These are phyloP conservation scores for Drosophila subobscura DNA, from an alignment of 1,140 invertebrate genomes.

Conservation along the genomic window DNA sequence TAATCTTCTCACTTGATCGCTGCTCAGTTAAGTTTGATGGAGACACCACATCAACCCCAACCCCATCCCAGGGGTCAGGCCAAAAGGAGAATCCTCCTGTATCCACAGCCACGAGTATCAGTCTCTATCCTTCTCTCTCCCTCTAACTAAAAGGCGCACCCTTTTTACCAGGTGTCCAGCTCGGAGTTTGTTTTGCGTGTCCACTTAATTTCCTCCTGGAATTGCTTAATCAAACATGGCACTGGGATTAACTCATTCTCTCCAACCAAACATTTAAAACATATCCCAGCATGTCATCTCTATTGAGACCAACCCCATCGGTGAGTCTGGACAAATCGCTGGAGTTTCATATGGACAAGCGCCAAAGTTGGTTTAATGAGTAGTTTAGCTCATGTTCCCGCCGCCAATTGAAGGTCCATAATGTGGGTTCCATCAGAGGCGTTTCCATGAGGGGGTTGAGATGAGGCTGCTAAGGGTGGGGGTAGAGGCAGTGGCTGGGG, in stretches of 20 bases:
- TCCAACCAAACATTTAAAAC: background rate
- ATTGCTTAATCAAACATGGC: conserved; percentile 79
- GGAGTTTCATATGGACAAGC: conserved; percentile 27
- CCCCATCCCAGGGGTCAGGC: conserved; percentile 10
- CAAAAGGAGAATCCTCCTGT: conserved; percentile 5
- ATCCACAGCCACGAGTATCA: conserved; percentile 8
- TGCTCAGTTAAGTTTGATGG: conserved; percentile 80
- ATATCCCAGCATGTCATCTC: background rate
- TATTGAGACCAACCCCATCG: background rate
- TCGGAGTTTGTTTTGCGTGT: conserved; percentile 76
- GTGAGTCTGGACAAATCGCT: conserved; percentile 48
- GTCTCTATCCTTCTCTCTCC: background rate
- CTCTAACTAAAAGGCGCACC: conserved; percentile 36
- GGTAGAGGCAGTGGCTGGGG: background rate
- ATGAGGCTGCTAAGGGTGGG: conserved; percentile 2
- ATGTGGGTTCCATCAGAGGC: too few species aligned
- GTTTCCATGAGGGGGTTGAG: background rate
- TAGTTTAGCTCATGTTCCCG: conserved; percentile 60
- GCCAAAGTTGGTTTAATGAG: conserved; percentile 70
- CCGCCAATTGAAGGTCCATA: conserved; percentile 5
- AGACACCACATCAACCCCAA: conserved; percentile 25
- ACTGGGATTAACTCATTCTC: conserved; percentile 39
- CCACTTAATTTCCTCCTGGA: conserved; percentile 81
- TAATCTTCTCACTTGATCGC: conserved; percentile 81
- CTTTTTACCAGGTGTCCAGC: conserved; percentile 38